A percentile compares a stretch with the other conserved stretches of the same genome.
Evolutionary conservation across 2,888 invertebrate genomes (phyloP).

Genomic region (Pyrochroa serraticornis): DNA sequence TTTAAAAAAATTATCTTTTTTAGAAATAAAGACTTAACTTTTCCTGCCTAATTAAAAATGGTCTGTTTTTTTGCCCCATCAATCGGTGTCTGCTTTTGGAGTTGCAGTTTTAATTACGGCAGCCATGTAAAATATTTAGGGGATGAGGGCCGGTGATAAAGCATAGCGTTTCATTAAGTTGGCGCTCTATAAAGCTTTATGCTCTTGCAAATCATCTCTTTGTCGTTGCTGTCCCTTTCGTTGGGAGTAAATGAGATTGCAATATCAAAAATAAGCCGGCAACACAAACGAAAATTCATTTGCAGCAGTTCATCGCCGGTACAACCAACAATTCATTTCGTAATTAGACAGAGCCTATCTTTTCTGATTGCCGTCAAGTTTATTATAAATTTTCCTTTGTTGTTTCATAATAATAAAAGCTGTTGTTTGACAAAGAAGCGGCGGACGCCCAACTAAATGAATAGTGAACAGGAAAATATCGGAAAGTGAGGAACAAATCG

Average conservation of each 20-base stretch:
- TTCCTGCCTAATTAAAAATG: too few relatives aligned
- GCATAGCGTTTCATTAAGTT: constrained; percentile 14
- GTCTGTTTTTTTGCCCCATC: constrained; percentile 2
- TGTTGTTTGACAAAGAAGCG: too few relatives aligned
- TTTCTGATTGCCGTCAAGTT: constrained; percentile 5
- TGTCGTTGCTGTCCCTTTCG: constrained; percentile 1
- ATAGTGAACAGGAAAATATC: not conserved
- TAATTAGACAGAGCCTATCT: constrained; percentile 16
- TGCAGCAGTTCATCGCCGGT: not conserved
- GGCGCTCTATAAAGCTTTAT: too few relatives aligned
- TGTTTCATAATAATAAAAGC: constrained; percentile 8
- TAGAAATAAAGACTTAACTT: too few relatives aligned
- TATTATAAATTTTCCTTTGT: constrained; percentile 22
- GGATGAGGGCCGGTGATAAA: not conserved
- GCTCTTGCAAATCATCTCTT: constrained; percentile 11
- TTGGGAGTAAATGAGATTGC: not conserved
- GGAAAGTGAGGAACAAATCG: too few relatives aligned
- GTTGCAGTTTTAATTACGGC: constrained; percentile 14
- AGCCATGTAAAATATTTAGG: not conserved
- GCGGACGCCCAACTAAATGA: not conserved
- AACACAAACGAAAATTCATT: not conserved
- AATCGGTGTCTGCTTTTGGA: constrained; percentile 1
- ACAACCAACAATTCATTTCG: constrained; percentile 8
- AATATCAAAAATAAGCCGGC: constrained; percentile 18
- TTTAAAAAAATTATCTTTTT: constrained; percentile 10